A percentile compares a stretch with the other conserved stretches of the same genome.
Conservation (phyloP, 2,797 vertebrate genomes). For the Garrulus glandarius region DNA sequence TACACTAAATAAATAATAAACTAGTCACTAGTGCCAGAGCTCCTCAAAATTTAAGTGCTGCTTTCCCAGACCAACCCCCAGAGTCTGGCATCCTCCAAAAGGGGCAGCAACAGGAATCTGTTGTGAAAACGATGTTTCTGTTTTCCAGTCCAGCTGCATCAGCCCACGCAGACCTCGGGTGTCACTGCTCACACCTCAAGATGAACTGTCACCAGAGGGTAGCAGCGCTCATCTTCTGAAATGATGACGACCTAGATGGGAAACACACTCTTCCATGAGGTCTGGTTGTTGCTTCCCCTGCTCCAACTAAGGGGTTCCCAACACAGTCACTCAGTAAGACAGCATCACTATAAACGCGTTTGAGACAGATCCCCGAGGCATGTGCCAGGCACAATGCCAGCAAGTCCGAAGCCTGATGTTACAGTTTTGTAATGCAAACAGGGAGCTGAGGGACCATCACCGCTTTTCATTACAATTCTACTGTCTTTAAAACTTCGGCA, state of each 20-base stretch:
- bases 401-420: background rate
- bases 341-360: background rate
- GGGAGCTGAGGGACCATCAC: background rate
- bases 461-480: background rate
- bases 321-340: background rate
- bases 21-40: background rate
- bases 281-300: background rate
- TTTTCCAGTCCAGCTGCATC: fast-evolving
- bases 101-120: background rate
- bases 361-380: background rate
- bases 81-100: background rate
- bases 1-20: background rate
- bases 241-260: background rate
- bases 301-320: background rate
- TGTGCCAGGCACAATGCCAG: background rate
- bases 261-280: background rate
- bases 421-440: background rate
- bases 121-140: background rate
- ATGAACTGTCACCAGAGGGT: background rate
- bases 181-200: background rate
- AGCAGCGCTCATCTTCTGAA: background rate
- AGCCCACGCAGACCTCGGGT: background rate
- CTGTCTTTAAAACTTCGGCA: background rate
- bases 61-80: background rate
- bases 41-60: background rate